Evolutionary conservation across 2,888 invertebrate genomes (phyloP).

Genomic region (Eustalomyia histrio): DNA sequence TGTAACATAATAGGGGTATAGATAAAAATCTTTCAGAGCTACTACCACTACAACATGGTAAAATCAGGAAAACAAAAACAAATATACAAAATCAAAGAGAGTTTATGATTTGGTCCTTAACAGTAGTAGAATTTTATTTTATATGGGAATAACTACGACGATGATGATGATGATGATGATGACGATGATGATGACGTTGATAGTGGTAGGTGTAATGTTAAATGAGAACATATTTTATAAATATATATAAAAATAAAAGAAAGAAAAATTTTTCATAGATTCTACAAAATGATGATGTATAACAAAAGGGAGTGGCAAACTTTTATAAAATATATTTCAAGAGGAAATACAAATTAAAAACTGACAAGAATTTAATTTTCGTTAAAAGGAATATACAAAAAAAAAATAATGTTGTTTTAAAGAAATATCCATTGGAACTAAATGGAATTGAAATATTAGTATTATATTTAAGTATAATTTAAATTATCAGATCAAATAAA

Average conservation of each 20-base stretch:
- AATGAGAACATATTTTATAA: constrained; percentile 58
- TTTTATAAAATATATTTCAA: constrained; percentile 20
- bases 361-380: not conserved
- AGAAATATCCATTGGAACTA: not conserved
- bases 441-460: constrained; percentile 23
- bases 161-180: too few relatives aligned
- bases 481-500: too few relatives aligned
- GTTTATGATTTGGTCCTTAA: constrained; percentile 3
- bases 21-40: constrained; percentile 59
- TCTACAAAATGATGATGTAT: constrained; percentile 13
- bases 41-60: not conserved
- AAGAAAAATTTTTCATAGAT: not conserved
- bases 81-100: constrained; percentile 27
- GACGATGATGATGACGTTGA: constrained; percentile 8
- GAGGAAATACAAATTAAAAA: constrained; percentile 36
- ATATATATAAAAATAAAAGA: constrained; percentile 7
- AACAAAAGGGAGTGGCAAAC: constrained; percentile 60
- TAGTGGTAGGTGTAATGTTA: constrained; percentile 30
- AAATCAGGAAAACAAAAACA: not conserved
- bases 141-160: not conserved
- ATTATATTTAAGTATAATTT: too few relatives aligned
- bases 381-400: not conserved
- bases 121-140: not conserved
- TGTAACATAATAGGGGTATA: constrained; percentile 55
- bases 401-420: not conserved